A percentile compares a stretch with the other conserved stretches of the same genome.
phyloP scores from a whole-genome alignment of 2,797 vertebrate genomes.

The Sebastes goodei region DNA sequence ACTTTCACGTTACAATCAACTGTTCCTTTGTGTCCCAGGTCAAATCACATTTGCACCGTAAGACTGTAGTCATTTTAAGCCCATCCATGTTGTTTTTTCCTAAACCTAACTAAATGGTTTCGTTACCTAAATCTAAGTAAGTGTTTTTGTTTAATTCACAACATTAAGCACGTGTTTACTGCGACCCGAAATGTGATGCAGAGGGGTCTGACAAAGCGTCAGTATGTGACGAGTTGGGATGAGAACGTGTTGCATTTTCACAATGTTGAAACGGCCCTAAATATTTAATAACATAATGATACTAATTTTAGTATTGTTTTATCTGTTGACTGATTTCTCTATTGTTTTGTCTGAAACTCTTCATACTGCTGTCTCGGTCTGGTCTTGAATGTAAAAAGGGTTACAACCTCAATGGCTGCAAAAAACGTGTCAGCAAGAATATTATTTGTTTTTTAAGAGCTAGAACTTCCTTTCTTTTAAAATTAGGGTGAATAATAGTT shows the following conservation, averaged over 20 bases:
- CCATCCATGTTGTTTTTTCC: no score
- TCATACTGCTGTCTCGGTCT: background rate
- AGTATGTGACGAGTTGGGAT: no score
- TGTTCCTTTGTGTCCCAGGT: no score
- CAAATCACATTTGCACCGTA: no score
- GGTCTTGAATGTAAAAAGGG: rapidly evolving
- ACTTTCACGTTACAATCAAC: no score
- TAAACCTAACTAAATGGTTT: no score
- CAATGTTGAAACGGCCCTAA: background rate
- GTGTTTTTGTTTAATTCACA: no score
- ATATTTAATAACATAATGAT: background rate
- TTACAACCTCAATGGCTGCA: background rate
- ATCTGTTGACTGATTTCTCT: background rate
- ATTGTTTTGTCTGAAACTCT: background rate
- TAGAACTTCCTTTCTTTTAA: background rate
- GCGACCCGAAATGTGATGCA: no score
- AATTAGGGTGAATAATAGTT: background rate
- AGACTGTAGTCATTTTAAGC: rapidly evolving
- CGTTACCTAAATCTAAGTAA: no score
- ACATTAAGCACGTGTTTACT: no score
- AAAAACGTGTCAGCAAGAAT: background rate
- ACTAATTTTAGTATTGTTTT: no score
- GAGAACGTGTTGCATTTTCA: background rate
- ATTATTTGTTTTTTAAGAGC: background rate
- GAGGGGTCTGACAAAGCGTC: no score